phyloP scores from a whole-genome alignment of 2,113 vertebrate genomes.

The Galemys pyrenaicus region DNA sequence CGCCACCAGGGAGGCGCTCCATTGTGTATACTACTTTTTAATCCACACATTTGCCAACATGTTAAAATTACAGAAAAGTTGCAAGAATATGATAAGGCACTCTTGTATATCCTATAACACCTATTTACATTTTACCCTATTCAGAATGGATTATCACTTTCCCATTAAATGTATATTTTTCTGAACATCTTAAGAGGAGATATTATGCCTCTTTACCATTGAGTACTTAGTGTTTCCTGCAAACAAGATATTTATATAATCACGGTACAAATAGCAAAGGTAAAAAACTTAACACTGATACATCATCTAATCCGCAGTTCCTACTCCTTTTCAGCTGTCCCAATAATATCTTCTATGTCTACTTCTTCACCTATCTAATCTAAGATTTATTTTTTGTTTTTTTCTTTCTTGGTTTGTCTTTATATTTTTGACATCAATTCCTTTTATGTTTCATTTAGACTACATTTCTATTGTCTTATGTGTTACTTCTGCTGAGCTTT shows the following conservation, averaged over 20 bases:
- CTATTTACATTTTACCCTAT: not conserved
- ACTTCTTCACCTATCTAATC: not conserved
- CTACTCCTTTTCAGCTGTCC: not conserved
- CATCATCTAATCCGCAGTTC: not conserved
- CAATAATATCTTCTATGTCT: not conserved
- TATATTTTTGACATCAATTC: too few relatives aligned
- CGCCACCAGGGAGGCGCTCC: too few relatives aligned
- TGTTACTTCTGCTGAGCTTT: too few relatives aligned
- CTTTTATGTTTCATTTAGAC: too few relatives aligned
- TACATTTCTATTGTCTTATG: not conserved
- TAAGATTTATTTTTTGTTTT: not conserved
- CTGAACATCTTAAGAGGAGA: not conserved
- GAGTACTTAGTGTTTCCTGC: not conserved
- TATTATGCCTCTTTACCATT: not conserved
- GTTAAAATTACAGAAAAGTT: not conserved
- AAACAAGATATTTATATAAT: not conserved
- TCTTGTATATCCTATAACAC: not conserved
- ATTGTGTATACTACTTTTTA: too few relatives aligned
- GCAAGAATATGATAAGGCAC: not conserved
- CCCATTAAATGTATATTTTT: not conserved
- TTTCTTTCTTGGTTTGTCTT: not conserved
- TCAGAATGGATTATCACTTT: not conserved
- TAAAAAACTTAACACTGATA: not conserved
- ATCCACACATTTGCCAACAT: too few relatives aligned
- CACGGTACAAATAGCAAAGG: not conserved